Conservation (phyloP, 2,888 invertebrate species). For the Lasioglossum marginatum region DNA sequence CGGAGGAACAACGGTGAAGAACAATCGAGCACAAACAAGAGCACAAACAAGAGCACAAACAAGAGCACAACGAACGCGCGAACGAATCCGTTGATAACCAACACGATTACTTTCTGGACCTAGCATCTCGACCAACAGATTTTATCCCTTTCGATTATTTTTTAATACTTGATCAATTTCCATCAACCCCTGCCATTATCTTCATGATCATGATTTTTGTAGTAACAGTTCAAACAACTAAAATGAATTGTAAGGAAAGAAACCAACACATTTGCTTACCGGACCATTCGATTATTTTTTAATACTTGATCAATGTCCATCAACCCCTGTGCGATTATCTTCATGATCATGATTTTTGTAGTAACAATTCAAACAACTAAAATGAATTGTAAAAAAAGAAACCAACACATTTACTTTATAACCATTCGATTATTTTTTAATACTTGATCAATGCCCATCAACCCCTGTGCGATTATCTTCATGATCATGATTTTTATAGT, state of each 20-base stretch:
- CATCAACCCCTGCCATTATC: background rate
- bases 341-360: no score
- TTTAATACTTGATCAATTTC: background rate
- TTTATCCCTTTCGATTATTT: background rate
- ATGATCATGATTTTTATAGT: no score
- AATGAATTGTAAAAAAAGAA: no score
- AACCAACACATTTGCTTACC: no score
- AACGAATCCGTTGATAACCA: background rate
- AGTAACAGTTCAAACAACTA: no score
- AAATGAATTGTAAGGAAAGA: no score
- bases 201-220: background rate
- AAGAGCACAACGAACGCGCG: background rate
- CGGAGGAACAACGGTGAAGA: background rate
- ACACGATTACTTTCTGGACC: background rate
- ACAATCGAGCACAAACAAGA: slow-evolving; percentile 3
- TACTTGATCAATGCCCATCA: background rate
- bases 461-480: background rate
- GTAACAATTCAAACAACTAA: no score
- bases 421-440: background rate
- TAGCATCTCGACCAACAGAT: background rate
- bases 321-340: no score
- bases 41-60: background rate
- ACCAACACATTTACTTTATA: no score
- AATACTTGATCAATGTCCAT: no score
- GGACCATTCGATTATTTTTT: no score